Percentiles rank a stretch among this genome's conserved stretches.
These are phyloP conservation scores for Microcebus ravelobensis DNA, from an alignment of 2,113 vertebrate species.

Conservation along the genomic window DNA sequence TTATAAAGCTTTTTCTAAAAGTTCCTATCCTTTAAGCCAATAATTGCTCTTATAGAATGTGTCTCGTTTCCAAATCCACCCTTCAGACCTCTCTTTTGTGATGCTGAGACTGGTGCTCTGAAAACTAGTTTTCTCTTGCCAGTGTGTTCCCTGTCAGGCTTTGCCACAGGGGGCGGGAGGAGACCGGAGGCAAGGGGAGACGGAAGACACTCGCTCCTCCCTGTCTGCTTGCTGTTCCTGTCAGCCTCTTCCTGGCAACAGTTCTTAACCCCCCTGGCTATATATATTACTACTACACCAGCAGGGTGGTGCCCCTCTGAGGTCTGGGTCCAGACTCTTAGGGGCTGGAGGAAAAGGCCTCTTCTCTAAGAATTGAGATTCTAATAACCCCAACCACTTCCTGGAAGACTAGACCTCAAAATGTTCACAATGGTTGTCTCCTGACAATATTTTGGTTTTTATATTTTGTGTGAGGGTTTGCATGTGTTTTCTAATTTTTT, in stretches of 20 bases:
- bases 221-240: background rate
- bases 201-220: background rate
- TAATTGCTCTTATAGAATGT: background rate
- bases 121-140: background rate
- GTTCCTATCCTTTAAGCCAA: background rate
- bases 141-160: background rate
- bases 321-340: no score
- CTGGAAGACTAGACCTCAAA: background rate
- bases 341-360: background rate
- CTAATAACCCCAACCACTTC: background rate
- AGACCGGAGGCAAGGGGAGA: background rate
- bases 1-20: background rate
- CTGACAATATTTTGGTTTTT: background rate
- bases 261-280: no score
- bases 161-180: background rate
- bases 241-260: background rate
- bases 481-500: background rate
- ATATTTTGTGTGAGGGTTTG: background rate
- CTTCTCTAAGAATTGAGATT: background rate
- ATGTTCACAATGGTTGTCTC: background rate
- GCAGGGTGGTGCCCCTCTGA: background rate
- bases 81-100: background rate
- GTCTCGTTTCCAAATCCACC: background rate
- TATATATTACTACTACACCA: background rate
- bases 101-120: background rate